phyloP scores from a whole-genome alignment of 2,888 invertebrate genomes.

The Lacanobia oleracea region DNA sequence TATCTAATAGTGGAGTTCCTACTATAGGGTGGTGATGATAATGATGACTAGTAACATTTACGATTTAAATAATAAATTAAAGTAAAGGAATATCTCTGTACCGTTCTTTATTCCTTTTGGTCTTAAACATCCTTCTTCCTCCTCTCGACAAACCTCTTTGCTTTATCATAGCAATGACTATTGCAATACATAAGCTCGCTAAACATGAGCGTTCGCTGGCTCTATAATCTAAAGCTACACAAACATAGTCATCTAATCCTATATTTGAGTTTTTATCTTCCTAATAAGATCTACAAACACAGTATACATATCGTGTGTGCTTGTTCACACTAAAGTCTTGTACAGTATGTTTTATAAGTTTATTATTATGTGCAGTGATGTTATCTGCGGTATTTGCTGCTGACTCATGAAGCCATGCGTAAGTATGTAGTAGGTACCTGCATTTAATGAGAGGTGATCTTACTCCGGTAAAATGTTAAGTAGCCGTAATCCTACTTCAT shows the following conservation, averaged over 20 bases:
- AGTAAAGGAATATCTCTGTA: background rate
- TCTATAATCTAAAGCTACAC: background rate
- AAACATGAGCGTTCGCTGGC: background rate
- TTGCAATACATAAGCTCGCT: background rate
- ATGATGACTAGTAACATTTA: too few relatives aligned
- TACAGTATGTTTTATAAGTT: conserved; percentile 4
- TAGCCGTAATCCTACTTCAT: conserved; percentile 12
- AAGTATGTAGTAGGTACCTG: conserved; percentile 2
- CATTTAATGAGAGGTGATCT: conserved; percentile 36
- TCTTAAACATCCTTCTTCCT: conserved; percentile 1
- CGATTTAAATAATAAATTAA: background rate
- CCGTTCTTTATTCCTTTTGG: background rate
- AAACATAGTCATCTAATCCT: conserved; percentile 28
- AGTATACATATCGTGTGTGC: background rate
- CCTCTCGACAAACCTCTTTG: background rate
- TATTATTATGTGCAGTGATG: conserved; percentile 11
- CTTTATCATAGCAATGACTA: background rate
- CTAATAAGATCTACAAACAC: conserved; percentile 24
- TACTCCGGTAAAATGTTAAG: conserved; percentile 41
- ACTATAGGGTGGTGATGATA: too few relatives aligned
- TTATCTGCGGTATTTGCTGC: conserved; percentile 35
- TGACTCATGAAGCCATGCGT: conserved; percentile 40
- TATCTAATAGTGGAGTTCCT: background rate
- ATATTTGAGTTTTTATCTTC: conserved; percentile 37
- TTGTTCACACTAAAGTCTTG: background rate